Base-by-base conservation (phyloP, 2,888 invertebrate species). In the Tiphia femorata region DNA sequence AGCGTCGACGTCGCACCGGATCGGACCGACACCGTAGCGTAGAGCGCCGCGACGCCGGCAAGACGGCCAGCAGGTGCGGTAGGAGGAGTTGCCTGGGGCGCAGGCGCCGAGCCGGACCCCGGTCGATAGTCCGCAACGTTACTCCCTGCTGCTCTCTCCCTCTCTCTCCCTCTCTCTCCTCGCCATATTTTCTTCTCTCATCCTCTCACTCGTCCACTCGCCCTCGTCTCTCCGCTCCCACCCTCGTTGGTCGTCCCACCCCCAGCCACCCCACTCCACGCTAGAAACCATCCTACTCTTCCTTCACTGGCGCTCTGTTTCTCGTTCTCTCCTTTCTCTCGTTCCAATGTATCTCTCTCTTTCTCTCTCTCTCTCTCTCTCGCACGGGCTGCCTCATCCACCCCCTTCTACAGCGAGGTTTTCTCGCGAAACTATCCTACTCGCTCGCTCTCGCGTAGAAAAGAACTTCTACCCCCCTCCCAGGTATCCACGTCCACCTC, bases 91-190 rank as follows among this genome's bases (percentile, higher is more conserved):
- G 62, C 57, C 55, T 47, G 43, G 35, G 52, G 78, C 82, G 82
- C 80, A 78, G 68, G 79, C 79, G 78, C 69, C 50, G 33, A 46
- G 48, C 57, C 60, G 51, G 33, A 57, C 62, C 73, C n/a, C 76
- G 81, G 80, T 81, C 82, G 81, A 81, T 81, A 82, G 78, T 81
- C 82, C 81, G 82, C 82, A 81, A 70, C 71, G 65, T 67, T 69
- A 66, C 62, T 58, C 53, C 58, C 58, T 62, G 41, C 58, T 54
- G 58, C 5, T 27, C 30, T 37, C 40, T 19, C 17, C 2, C 7
- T 12, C 19, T 25, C 17, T 37, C 41, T 37, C 41, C 25, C 10
- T 46, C 42, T 37, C 38, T 27, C 35, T 12, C 14, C 8, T 12
- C 1, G 2, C 33, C 3, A 33, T n/a, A 14, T 12, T n/a, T n/a